Evolutionary conservation across 1,140 invertebrate genomes (phyloP), one percentile per base, ranked within the genome.

Genomic region (Tribolium castaneum): DNA sequence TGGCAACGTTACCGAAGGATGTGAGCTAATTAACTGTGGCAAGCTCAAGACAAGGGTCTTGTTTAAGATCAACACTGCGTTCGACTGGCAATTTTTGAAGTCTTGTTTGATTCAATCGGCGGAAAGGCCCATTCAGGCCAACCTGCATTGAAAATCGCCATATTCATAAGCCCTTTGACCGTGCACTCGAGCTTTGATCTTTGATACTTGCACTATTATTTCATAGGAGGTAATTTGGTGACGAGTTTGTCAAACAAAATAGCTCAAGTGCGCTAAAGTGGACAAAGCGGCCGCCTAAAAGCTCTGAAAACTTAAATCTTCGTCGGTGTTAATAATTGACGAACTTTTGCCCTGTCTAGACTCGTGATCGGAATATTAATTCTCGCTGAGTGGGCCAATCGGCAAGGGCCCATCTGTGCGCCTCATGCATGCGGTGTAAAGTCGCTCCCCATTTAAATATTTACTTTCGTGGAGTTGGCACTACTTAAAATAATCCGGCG

Each of bases 391-490:
- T 45, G 7, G 39, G n/a, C n/a, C 39, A n/a, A 45, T 45, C 39
- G 39, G 7, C n/a, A 9, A 22, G 3, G 16, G 59, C 59, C 30
- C 59, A 66, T 66, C 59, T 66, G 59, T 30, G 59, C 16, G n/a
- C 30, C 45, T n/a, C 59, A 12, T 12, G 10, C 13, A 59, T 30
- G 25, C 5, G 12, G 25, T 22, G 59, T 19, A 19, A 71, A 71
- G 45, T 52, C 52, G 14, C 45, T 45, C 75, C 75, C 75, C 75
- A 77, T 56, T 80, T 80, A 80, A 80, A 80, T 80, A 80, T 80
- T 80, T 80, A 80, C 78, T 79, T 79, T 79, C 30, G 30, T 25
- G 45, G 76, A 79, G 78, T 79, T 76, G 78, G 62, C 73, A 75
- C 51, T 79, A 79, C 78, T 77, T 80, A 77, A 70, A 74, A 71